Evolutionary conservation across 2,888 invertebrate genomes (phyloP), one percentile per base, ranked within the genome.

Genomic region (Sipha maydis): DNA sequence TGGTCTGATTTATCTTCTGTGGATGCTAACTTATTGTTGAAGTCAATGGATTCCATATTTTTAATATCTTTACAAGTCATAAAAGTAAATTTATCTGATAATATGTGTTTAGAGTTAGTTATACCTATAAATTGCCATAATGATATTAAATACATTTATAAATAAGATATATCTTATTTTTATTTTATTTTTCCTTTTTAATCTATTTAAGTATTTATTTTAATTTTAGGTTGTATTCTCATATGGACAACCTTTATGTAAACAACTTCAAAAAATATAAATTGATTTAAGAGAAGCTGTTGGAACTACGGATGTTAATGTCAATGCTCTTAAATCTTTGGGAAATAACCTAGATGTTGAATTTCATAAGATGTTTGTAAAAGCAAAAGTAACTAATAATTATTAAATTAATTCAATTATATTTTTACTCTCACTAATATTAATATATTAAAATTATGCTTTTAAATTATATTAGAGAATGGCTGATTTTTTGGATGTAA

Each of bases 291-390:
- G 48, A 77, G 73, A 85, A 76, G 41, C 76, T 31, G 31, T 77
- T 41, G 25, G 38, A n/a, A 67, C 38, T n/a, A 80, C 76, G 14
- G 79, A 41, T 31, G 31, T 34, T 79, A 61, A 67, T 61, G 79
- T 61, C 4, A 19, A 67, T 41, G 25, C 75, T 54, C 67, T 85
- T 34, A 73, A 85, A 76, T 21, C 38, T 28, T n/a, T 48, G 11
- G 48, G 41, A 76, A 19, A 48, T 28, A 75, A 85, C n/a, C 25
- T 25, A 8, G 67, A 85, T 77, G n/a, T 28, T 28, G 76, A 85
- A 48, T 85, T 85, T 71, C 79, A 76, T 61, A 31, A 86, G 14
- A 71, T 86, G 28, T 86, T 79, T 67, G 69, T n/a, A 54, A 86
- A 41, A 21, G 41, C 38, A 25, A 79, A 86, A 76, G 61, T 61